Evolutionary conservation across 1,140 invertebrate genomes (phyloP), one percentile per base, ranked within the genome.

Genomic region (Steinernema khuongi): DNA sequence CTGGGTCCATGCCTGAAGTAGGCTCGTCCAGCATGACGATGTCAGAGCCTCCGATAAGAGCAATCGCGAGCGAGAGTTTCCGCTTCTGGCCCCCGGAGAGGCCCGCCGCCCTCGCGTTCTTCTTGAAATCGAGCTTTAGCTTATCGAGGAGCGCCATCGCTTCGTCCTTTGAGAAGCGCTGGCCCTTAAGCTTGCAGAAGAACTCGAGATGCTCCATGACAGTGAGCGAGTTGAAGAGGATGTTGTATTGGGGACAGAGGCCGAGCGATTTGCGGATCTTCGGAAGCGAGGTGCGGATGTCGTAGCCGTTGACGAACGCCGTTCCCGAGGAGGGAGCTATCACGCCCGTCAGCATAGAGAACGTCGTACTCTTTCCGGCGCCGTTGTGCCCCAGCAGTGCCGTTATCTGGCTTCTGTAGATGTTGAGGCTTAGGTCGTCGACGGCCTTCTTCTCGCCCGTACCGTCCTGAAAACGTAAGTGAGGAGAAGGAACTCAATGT

Each of bases 181-280:
- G 90, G 1, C 90, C 91, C 0, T 89, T 90, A 41, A 91, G 83
- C 41, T 87, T 77, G 78, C 90, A 90, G 85, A 92, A 96, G 86
- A 96, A 94, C 71, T 90, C 87, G 11, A 97, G 88, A 86, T 97
- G 94, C 86, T 98, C 92, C 30, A 89, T 87, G 0, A 96, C 94
- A 19, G 91, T 96, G 50, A 97, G 87, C 79, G 92, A 91, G 71
- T 93, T 90, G 85, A 96, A 96, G 0, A 97, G 88, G 74, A 97
- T 91, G 86, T 97, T 93, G 84, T 96, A 93, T 86, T 98, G 96
- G 14, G 94, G 94, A 87, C 95, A 98, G 2, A 94, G 87, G 0
- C 94, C 94, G 0, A 94, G 86, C 89, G 91, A 91, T 80, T 90
- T 83, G 68, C 80, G 68, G 22, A 80, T 74, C 30, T 33, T 17